Percentiles rank a stretch among this genome's conserved stretches.
Conservation (phyloP, 2,113 vertebrate genomes). For the Coturnix japonica region DNA sequence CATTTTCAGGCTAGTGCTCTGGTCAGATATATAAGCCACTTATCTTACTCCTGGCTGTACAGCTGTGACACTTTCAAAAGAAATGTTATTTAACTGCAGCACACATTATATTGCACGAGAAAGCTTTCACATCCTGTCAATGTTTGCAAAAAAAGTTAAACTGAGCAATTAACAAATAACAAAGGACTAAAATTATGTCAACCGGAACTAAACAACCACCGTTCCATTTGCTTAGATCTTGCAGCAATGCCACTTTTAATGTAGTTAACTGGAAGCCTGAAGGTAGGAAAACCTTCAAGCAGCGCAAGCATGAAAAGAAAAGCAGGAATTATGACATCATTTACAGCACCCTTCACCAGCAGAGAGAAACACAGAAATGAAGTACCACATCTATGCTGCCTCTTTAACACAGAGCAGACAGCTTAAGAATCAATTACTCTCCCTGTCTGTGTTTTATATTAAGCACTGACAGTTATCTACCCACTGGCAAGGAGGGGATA, state of each 20-base stretch:
- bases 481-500: accelerated
- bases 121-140: background rate
- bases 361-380: background rate
- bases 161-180: background rate
- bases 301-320: background rate
- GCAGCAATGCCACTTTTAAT: constrained; percentile 1
- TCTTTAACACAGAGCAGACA: background rate
- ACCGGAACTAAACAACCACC: background rate
- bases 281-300: background rate
- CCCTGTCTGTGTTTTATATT: background rate
- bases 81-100: background rate
- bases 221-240: background rate
- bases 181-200: background rate
- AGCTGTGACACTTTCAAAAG: background rate
- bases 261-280: background rate
- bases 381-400: background rate
- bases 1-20: background rate
- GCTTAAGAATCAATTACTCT: accelerated
- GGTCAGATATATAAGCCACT: background rate
- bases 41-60: background rate
- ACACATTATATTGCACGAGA: accelerated
- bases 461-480: accelerated
- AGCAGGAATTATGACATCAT: background rate
- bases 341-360: background rate
- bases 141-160: background rate